Evolutionary conservation across 35 echinoderm and acorn worm genomes (phyloP).

Genomic region (Stichopus chloronotus): DNA sequence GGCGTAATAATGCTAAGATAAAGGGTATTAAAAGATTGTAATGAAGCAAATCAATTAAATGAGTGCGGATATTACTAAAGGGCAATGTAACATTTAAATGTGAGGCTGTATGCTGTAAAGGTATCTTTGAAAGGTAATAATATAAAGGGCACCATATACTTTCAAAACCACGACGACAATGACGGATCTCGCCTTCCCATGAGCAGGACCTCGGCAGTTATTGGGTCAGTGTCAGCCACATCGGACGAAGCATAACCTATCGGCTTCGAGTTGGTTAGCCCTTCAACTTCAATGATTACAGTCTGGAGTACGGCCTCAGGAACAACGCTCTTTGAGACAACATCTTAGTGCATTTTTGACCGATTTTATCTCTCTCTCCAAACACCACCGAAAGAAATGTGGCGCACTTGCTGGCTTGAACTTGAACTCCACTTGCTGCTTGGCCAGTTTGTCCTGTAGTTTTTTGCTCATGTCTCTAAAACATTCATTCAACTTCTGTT

Average conservation of each 20-base stretch:
- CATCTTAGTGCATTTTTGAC: constrained; percentile 38
- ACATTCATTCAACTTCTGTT: constrained; percentile 5
- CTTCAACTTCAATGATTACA: constrained; percentile 60
- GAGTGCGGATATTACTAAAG: too few relatives aligned
- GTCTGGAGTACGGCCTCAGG: constrained; percentile 34
- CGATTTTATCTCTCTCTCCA: constrained; percentile 57
- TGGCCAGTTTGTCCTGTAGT: constrained; percentile 20
- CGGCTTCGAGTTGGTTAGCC: constrained; percentile 59
- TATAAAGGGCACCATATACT: too few relatives aligned
- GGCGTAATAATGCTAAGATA: too few relatives aligned
- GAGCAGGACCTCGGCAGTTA: constrained; percentile 58
- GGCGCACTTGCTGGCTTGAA: constrained; percentile 42
- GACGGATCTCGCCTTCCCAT: constrained; percentile 58
- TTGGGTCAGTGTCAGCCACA: constrained; percentile 46
- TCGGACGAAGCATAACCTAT: constrained; percentile 62
- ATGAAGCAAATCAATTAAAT: too few relatives aligned
- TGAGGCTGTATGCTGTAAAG: too few relatives aligned
- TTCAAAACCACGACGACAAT: background rate
- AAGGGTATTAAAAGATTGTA: too few relatives aligned
- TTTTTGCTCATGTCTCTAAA: background rate
- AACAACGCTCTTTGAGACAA: background rate
- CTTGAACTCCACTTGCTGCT: constrained; percentile 24
- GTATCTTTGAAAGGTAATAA: too few relatives aligned
- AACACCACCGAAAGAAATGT: constrained; percentile 12
- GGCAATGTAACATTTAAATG: too few relatives aligned